Evolutionary conservation across 2,113 vertebrate genomes (phyloP), one percentile per base, ranked within the genome.

Genomic region (Marcusenius ussheri): DNA sequence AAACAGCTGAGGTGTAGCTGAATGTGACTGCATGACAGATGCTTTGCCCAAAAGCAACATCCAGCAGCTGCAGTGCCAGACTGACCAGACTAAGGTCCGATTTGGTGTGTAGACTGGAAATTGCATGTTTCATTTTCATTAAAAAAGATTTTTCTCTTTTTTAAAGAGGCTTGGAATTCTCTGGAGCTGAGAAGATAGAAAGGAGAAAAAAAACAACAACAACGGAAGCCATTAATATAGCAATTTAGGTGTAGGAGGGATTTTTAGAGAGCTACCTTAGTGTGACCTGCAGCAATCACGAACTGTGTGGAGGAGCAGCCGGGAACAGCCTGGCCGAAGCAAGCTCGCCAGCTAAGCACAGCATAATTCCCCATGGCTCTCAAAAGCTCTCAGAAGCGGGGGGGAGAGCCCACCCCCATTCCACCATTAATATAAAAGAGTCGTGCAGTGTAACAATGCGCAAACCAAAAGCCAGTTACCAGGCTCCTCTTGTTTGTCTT

Each of bases 1-100:
- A 90, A 45, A 88, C 84, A 89, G 88, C 80, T 88, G 42, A 83
- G 89, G 88, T 88, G 88, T 51, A 77, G 89, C 45, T 87, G 49
- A 90, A 90, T 50, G 83, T 86, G 0, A 17, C n/a, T 11, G 24
- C 83, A 15, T 50, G 11, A 47, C 47, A 86, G 46, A 27, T n/a
- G 8, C 24, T 50, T 24, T 13, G 42, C 42, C 83, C 83, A 24
- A 42, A 47, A 84, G 21, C 42, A 13, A 19, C 35, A 15, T 19
- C 3, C 70, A 17, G 31, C 31, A 39, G 31, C 70, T 77, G 13
- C 5, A 31, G 31, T 35, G 31, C 13, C 35, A 39, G 70, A 15
- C 70, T 17, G 31, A 49, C 46, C 39, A 27, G 83, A 27, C 3
- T 27, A 27, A 39, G 70, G n/a, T 24, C 21, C 3, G 46, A 2